Percentiles rank a stretch among this genome's conserved stretches.
These are phyloP conservation scores for Baccha elongata DNA, from an alignment of 2,888 invertebrate species.

Conservation along the genomic window DNA sequence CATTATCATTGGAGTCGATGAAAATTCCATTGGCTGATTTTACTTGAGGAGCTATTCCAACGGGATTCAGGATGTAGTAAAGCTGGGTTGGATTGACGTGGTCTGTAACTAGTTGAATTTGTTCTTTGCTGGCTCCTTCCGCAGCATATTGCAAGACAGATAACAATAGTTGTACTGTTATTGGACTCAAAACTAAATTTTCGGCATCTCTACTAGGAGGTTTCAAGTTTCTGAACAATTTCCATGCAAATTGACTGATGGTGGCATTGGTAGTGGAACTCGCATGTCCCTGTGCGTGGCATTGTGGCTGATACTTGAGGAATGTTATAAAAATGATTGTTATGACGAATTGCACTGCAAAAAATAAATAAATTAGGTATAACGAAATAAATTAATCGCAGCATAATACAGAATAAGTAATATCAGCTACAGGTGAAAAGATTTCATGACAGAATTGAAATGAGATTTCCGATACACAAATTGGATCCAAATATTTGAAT, in stretches of 20 bases:
- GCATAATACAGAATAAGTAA: no score
- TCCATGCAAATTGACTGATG: slow-evolving; percentile 70
- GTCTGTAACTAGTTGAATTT: slow-evolving; percentile 61
- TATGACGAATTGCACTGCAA: neutral
- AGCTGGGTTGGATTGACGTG: slow-evolving; percentile 22
- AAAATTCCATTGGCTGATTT: slow-evolving; percentile 75
- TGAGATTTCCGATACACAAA: no score
- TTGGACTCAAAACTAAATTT: slow-evolving; percentile 74
- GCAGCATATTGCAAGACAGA: slow-evolving; percentile 67
- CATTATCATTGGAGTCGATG: slow-evolving; percentile 48
- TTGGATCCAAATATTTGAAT: no score
- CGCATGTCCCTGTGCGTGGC: slow-evolving; percentile 1
- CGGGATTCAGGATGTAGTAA: slow-evolving; percentile 43
- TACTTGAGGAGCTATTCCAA: slow-evolving; percentile 39
- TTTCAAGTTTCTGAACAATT: slow-evolving; percentile 62
- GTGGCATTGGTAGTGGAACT: neutral
- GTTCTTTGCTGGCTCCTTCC: slow-evolving; percentile 63
- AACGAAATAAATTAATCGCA: no score
- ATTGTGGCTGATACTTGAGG: neutral
- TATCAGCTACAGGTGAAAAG: no score
- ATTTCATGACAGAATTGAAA: no score
- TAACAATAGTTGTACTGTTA: slow-evolving; percentile 72
- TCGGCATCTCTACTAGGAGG: slow-evolving; percentile 40
- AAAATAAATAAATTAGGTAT: neutral
- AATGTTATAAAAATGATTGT: neutral